These are phyloP conservation scores for Danio aesculapii DNA, from an alignment of 2,797 vertebrate genomes.

Conservation along the genomic window DNA sequence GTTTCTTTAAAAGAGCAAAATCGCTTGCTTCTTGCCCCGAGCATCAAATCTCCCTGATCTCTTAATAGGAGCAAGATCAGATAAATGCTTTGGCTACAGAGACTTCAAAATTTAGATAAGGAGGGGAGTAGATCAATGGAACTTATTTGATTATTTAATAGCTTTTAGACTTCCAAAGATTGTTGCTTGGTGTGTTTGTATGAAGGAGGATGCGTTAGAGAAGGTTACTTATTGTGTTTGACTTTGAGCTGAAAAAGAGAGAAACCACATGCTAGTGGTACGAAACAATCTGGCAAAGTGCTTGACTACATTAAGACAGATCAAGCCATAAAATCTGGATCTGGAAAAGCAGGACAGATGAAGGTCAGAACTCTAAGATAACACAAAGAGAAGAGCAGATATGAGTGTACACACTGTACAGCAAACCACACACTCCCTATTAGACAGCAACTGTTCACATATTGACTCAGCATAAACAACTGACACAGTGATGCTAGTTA, in stretches of 20 bases:
- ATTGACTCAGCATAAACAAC: conserved; percentile 26
- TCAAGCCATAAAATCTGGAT: conserved; percentile 29
- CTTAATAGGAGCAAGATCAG: conserved; percentile 18
- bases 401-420: neutral
- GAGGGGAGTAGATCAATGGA: conserved; percentile 33
- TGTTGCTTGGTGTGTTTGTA: conserved; percentile 5
- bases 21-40: neutral
- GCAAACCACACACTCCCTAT: conserved; percentile 13
- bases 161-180: conserved; percentile 24
- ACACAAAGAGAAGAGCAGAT: neutral
- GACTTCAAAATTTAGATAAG: conserved; percentile 30
- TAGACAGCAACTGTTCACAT: conserved; percentile 3
- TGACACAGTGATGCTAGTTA: conserved; percentile 19
- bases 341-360: conserved; percentile 13
- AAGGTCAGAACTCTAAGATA: conserved; percentile 32
- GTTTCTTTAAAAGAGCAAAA: neutral
- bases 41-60: conserved; percentile 8
- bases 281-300: conserved; percentile 29
- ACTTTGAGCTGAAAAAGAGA: conserved; percentile 16
- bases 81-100: conserved; percentile 33
- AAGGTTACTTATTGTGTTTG: neutral
- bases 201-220: neutral
- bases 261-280: neutral
- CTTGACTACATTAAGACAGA: conserved; percentile 18
- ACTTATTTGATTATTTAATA: conserved; percentile 45